Evolutionary conservation across 2,797 vertebrate genomes (phyloP).

Genomic region (Platalea minor): DNA sequence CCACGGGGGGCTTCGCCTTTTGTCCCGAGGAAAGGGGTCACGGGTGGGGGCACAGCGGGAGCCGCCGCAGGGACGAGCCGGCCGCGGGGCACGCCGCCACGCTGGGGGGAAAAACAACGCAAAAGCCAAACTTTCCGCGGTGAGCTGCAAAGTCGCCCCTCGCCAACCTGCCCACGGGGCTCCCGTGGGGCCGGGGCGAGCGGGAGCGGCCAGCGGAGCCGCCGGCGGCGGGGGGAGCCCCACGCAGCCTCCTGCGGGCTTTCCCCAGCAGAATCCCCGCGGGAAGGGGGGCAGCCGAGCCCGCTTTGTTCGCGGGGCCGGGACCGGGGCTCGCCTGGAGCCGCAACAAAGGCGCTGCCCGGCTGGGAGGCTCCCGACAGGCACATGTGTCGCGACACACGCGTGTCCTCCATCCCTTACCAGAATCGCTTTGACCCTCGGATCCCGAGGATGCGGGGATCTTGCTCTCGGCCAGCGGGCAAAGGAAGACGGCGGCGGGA

Average conservation of each 20-base stretch:
- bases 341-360: constrained; percentile 16
- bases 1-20: background rate
- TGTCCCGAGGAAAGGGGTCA: background rate
- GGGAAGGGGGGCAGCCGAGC: constrained; percentile 4
- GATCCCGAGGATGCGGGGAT: constrained; percentile 89
- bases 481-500: constrained; percentile 87
- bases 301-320: background rate
- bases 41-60: background rate
- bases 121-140: background rate
- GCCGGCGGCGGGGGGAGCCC: background rate
- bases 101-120: too few species aligned
- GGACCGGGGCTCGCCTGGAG: background rate
- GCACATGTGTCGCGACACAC: background rate
- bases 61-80: background rate
- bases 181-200: background rate
- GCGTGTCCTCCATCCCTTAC: constrained; percentile 78
- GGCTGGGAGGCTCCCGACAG: background rate
- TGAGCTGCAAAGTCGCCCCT: background rate
- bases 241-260: background rate
- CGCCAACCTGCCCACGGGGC: background rate
- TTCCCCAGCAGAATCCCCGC: background rate
- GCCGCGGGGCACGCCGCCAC: background rate
- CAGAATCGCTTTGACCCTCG: constrained; percentile 93
- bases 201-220: background rate
- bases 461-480: constrained; percentile 81